Conservation (phyloP, 1,140 invertebrate species). For the Wiebesia pumilae region DNA sequence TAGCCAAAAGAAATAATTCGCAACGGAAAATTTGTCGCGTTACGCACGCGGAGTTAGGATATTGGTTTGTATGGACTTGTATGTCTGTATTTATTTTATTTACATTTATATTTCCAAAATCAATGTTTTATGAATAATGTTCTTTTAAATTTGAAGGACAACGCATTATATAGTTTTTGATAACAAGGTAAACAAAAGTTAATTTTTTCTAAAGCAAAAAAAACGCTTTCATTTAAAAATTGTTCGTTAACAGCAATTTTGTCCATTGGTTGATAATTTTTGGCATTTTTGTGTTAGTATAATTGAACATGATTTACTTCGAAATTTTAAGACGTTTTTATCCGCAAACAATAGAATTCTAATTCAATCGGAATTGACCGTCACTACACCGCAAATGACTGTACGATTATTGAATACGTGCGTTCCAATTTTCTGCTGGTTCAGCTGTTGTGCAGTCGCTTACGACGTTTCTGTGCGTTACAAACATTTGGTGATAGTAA, state of each 20-base stretch:
- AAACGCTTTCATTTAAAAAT: not conserved
- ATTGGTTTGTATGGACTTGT: constrained; percentile 7
- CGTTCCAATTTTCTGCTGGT: not conserved
- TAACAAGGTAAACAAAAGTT: not conserved
- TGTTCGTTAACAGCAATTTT: not conserved
- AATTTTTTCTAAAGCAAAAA: not conserved
- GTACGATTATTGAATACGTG: not conserved
- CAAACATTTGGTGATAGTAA: not conserved
- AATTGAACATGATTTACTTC: not conserved
- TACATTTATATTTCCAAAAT: too few species aligned
- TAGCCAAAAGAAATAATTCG: not conserved
- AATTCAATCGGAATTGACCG: not conserved
- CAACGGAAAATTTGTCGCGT: not conserved
- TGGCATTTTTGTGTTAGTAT: not conserved
- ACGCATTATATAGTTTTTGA: not conserved
- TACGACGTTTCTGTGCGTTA: not conserved
- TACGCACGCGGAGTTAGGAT: not conserved
- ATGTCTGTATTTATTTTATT: not conserved
- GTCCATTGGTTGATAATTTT: not conserved
- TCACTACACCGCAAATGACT: not conserved
- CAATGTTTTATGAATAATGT: not conserved
- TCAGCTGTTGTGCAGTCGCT: not conserved
- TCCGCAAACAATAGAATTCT: not conserved
- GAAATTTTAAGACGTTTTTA: not conserved
- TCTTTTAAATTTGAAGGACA: not conserved